Evolutionary conservation across 2,797 vertebrate genomes (phyloP).

Genomic region (Scolopax rusticola): DNA sequence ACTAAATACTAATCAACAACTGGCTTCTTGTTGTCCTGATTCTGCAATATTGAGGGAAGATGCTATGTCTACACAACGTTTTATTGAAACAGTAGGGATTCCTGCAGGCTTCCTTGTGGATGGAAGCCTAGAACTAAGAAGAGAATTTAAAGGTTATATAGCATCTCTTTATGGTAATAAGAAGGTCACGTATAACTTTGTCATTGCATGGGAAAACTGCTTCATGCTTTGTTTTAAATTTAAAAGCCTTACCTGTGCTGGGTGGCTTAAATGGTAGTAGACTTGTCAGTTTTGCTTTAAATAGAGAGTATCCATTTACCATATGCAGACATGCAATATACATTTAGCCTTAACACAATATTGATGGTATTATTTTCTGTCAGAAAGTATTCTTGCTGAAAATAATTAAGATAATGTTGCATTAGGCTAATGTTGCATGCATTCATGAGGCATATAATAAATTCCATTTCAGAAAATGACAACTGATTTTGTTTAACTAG

Average conservation of each 20-base stretch:
- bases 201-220: neutral
- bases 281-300: neutral
- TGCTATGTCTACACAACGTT: neutral
- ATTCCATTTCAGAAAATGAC: neutral
- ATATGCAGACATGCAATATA: rapidly evolving
- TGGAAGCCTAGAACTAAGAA: neutral
- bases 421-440: neutral
- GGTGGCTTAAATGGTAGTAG: neutral
- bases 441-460: neutral
- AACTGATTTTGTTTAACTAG: neutral
- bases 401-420: neutral
- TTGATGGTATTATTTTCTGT: neutral
- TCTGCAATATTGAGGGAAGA: neutral
- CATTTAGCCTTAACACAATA: neutral
- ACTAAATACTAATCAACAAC: neutral
- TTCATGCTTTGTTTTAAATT: neutral
- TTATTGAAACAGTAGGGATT: neutral
- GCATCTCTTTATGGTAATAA: neutral
- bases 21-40: neutral
- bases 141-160: neutral
- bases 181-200: neutral
- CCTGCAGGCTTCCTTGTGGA: neutral
- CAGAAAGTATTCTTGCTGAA: neutral
- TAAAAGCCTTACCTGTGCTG: neutral
- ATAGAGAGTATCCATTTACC: neutral